phyloP scores from a whole-genome alignment of 2,113 vertebrate genomes.

The Columbina picui region DNA sequence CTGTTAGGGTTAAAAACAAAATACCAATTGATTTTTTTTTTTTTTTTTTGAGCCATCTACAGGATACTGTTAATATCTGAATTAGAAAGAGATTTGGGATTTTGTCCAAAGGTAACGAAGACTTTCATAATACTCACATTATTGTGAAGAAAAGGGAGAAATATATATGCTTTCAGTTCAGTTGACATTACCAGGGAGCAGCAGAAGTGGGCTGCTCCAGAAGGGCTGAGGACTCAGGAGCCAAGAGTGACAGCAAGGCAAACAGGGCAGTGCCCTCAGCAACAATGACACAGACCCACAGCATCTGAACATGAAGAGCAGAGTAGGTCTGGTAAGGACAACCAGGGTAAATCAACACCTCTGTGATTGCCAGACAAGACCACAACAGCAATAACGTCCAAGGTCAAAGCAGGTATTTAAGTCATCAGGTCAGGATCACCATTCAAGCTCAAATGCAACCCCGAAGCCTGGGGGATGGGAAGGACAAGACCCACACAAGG shows the following conservation, averaged over 20 bases:
- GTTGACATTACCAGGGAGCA: neutral
- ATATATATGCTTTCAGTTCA: neutral
- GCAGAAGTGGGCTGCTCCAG: neutral
- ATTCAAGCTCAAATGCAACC: neutral
- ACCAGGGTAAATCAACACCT: neutral
- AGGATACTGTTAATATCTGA: neutral
- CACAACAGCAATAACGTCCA: neutral
- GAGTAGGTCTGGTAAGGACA: neutral
- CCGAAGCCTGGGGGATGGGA: accelerated
- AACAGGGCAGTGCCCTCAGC: neutral
- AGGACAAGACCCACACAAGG: neutral
- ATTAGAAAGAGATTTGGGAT: neutral
- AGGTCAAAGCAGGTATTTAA: neutral
- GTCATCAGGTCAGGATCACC: neutral
- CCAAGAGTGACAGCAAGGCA: neutral
- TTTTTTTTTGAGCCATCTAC: neutral
- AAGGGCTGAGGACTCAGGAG: neutral
- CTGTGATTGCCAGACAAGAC: neutral
- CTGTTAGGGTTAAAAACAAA: neutral
- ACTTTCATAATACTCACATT: neutral
- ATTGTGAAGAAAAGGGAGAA: neutral
- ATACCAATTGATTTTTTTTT: accelerated
- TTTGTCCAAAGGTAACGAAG: neutral
- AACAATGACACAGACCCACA: accelerated
- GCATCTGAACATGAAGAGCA: neutral